Conservation (phyloP, 2,797 vertebrate genomes). For the Gobio occitaniae region DNA sequence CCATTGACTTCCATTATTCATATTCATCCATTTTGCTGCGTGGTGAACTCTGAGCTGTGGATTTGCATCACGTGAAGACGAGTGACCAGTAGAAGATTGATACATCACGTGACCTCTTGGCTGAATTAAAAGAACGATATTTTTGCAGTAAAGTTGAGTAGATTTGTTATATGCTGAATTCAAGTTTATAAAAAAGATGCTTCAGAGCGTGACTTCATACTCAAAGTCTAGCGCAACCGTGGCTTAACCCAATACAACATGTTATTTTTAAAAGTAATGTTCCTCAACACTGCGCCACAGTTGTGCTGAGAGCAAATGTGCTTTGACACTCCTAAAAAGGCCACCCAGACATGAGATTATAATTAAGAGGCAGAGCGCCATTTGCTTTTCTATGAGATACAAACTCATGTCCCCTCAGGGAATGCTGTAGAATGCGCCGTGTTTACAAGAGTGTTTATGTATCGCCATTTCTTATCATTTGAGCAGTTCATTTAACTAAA, state of each 20-base stretch:
- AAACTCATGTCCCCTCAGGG: constrained; percentile 5
- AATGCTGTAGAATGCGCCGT: background rate
- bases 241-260: background rate
- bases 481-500: constrained; percentile 61
- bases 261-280: background rate
- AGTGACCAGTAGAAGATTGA: too few species aligned
- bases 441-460: constrained; percentile 43
- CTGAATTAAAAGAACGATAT: too few species aligned
- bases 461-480: constrained; percentile 48
- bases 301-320: constrained; percentile 6
- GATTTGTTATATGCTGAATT: too few species aligned
- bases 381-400: constrained; percentile 16
- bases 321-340: constrained; percentile 14
- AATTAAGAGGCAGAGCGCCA: constrained; percentile 24
- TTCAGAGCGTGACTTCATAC: too few species aligned
- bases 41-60: too few species aligned
- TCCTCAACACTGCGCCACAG: background rate
- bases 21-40: too few species aligned
- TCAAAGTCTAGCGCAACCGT: too few species aligned
- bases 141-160: too few species aligned
- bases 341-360: constrained; percentile 7
- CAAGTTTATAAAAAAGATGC: too few species aligned
- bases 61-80: too few species aligned
- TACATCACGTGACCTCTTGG: too few species aligned
- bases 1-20: too few species aligned